phyloP scores from a whole-genome alignment of 2,888 invertebrate species.

The Eupeodes latifasciatus region DNA sequence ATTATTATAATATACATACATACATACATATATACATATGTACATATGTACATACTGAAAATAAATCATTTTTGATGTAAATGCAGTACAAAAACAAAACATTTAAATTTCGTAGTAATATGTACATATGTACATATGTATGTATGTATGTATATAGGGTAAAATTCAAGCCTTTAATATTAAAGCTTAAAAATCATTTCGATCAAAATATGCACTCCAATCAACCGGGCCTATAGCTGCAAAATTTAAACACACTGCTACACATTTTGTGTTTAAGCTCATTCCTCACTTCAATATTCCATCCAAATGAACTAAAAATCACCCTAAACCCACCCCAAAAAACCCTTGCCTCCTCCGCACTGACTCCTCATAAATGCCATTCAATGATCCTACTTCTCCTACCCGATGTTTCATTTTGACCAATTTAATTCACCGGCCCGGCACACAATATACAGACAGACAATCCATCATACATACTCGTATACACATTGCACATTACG shows the following conservation, averaged over 20 bases:
- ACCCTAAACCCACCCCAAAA: neutral
- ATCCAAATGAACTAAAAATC: constrained; percentile 50
- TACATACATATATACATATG: neutral
- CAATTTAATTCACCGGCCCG: constrained; percentile 75
- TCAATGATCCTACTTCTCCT: constrained; percentile 31
- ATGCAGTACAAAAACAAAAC: neutral
- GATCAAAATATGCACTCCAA: constrained; percentile 65
- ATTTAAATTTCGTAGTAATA: neutral
- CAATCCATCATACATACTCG: constrained; percentile 70
- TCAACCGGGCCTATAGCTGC: constrained; percentile 44
- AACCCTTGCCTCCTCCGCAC: neutral
- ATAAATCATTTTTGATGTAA: neutral
- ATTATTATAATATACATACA: no score
- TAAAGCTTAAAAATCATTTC: constrained; percentile 63
- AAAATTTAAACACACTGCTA: constrained; percentile 55
- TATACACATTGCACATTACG: constrained; percentile 49
- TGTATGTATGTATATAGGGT: neutral
- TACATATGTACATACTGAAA: neutral
- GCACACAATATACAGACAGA: constrained; percentile 68
- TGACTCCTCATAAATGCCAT: constrained; percentile 19
- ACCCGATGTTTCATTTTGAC: constrained; percentile 67
- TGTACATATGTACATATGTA: no score
- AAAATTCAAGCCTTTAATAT: constrained; percentile 36
- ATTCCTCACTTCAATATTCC: constrained; percentile 56
- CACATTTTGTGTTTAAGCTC: constrained; percentile 60